Evolutionary conservation across 2,797 vertebrate genomes (phyloP).

Genomic region (Pseudochaenichthys georgianus): DNA sequence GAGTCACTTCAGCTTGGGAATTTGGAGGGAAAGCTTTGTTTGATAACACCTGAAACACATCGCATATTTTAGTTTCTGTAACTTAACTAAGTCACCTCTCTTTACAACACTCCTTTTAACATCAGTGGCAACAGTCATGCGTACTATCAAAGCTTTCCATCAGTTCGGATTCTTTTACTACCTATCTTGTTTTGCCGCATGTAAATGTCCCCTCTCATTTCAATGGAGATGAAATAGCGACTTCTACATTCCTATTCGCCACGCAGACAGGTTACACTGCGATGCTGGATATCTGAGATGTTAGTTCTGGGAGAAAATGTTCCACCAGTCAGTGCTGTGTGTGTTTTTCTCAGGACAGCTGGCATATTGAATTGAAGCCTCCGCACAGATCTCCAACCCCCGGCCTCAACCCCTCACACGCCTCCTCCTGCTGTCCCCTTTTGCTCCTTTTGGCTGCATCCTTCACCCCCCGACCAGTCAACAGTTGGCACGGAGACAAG

Average conservation of each 20-base stretch:
- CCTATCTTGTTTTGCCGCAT: background rate
- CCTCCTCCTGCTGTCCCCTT: slow-evolving; percentile 62
- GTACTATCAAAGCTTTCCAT: too few species aligned
- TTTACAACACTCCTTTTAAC: background rate
- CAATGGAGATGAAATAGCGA: slow-evolving; percentile 18
- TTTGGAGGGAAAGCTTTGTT: background rate
- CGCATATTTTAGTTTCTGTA: too few species aligned
- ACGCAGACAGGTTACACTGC: slow-evolving; percentile 47
- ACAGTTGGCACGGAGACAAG: slow-evolving; percentile 69
- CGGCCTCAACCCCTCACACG: slow-evolving; percentile 35
- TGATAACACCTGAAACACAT: too few species aligned
- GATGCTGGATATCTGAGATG: slow-evolving; percentile 45
- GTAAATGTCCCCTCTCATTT: background rate
- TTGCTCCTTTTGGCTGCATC: slow-evolving; percentile 69
- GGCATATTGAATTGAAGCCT: slow-evolving; percentile 70
- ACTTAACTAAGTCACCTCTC: background rate
- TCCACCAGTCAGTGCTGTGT: slow-evolving; percentile 62
- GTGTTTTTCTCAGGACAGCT: slow-evolving; percentile 73
- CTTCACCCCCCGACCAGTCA: slow-evolving; percentile 59
- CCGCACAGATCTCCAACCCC: slow-evolving; percentile 58
- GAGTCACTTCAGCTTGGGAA: background rate
- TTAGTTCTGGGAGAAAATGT: slow-evolving; percentile 56
- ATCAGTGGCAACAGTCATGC: background rate
- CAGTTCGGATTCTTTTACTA: background rate
- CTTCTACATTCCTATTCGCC: slow-evolving; percentile 1